Evolutionary conservation across 2,888 invertebrate species (phyloP).

Genomic region (Tigriopus californicus): DNA sequence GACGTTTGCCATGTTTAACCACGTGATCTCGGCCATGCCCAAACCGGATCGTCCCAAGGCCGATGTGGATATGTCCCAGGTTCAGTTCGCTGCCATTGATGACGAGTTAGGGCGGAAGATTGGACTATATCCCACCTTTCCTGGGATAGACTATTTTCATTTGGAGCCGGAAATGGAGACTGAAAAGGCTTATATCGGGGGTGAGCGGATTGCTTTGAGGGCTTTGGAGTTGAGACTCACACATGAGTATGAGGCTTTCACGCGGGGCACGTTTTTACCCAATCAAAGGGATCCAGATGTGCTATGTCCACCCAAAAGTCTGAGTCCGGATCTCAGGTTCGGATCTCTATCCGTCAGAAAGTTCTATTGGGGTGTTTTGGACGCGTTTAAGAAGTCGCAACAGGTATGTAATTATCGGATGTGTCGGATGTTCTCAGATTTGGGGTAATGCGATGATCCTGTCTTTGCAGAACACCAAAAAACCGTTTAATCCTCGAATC

Average conservation of each 20-base stretch:
- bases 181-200: slow-evolving; percentile 35
- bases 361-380: slow-evolving; percentile 50
- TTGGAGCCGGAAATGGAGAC: background rate
- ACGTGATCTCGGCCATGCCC: background rate
- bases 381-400: slow-evolving; percentile 32
- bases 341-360: slow-evolving; percentile 48
- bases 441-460: too few species aligned
- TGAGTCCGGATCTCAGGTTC: slow-evolving; percentile 48
- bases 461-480: background rate
- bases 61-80: background rate
- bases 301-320: slow-evolving; percentile 42
- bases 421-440: too few species aligned
- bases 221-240: background rate
- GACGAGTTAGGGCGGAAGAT: background rate
- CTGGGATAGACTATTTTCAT: background rate
- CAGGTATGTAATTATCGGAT: background rate
- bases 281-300: slow-evolving; percentile 48
- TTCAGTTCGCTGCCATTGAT: background rate
- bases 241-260: slow-evolving; percentile 29
- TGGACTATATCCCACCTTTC: background rate
- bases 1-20: slow-evolving; percentile 44
- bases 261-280: slow-evolving; percentile 41
- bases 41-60: background rate
- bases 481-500: slow-evolving; percentile 15
- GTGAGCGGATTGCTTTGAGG: slow-evolving; percentile 1